A percentile compares a stretch with the other conserved stretches of the same genome.
Conservation (phyloP, 2,888 invertebrate genomes). For the Apodemia mormo region DNA sequence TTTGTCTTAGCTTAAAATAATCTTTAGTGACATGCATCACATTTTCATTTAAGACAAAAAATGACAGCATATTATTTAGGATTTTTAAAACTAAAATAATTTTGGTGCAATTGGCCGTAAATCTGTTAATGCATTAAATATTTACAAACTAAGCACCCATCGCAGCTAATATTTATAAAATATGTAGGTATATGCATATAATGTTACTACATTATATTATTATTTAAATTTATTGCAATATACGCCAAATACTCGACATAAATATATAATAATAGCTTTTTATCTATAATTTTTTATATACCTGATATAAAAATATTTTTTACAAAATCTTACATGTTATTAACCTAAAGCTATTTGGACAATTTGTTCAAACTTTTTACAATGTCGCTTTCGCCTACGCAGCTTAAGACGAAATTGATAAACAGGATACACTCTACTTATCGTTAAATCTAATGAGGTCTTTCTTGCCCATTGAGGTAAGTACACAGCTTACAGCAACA, state of each 20-base stretch:
- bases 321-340: slow-evolving; percentile 4
- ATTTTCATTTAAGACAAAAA: too few species aligned
- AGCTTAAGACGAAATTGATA: slow-evolving; percentile 21
- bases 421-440: slow-evolving; percentile 36
- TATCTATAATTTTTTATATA: slow-evolving; percentile 2
- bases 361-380: slow-evolving; percentile 5
- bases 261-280: neutral
- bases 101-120: too few species aligned
- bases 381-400: slow-evolving; percentile 16
- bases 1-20: too few species aligned
- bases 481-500: slow-evolving; percentile 70
- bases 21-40: too few species aligned
- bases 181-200: slow-evolving; percentile 1
- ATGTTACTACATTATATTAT: neutral
- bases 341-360: slow-evolving; percentile 14
- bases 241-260: neutral
- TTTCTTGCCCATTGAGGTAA: slow-evolving; percentile 46
- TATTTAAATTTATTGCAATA: neutral
- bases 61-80: too few species aligned
- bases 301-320: slow-evolving; percentile 12
- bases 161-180: neutral
- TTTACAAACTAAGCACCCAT: neutral
- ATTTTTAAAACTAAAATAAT: too few species aligned
- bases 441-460: slow-evolving; percentile 60
- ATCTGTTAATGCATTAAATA: neutral